Conservation (phyloP, 2,113 vertebrate species). For the Lutjanus erythropterus region DNA sequence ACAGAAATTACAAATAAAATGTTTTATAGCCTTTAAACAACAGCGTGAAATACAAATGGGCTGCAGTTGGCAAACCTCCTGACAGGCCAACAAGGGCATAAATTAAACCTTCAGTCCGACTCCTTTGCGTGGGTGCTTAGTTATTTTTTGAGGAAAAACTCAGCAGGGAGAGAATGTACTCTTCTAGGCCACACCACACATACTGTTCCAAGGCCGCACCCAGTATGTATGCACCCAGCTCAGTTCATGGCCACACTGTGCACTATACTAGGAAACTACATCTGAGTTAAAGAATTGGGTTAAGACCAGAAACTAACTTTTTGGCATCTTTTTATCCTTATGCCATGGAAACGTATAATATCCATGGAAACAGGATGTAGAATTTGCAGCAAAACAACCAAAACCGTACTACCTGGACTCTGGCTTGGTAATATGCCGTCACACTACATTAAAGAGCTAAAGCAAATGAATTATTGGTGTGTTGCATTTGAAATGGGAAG, state of each 20-base stretch:
- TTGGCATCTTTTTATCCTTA: not conserved
- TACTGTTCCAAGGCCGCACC: conserved; percentile 26
- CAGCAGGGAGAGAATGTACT: not conserved
- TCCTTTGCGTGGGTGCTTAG: not conserved
- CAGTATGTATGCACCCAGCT: not conserved
- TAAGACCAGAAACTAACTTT: not conserved
- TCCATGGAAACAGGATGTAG: not conserved
- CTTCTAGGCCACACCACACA: not conserved
- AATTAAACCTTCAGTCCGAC: conserved; percentile 11
- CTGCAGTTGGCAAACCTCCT: conserved; percentile 24
- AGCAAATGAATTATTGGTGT: too few species aligned
- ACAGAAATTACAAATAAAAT: conserved; percentile 57
- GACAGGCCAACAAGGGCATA: conserved; percentile 35
- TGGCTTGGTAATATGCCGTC: too few species aligned
- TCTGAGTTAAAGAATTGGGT: not conserved
- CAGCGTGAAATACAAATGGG: conserved; percentile 47
- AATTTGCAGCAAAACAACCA: not conserved
- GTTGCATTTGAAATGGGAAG: too few species aligned
- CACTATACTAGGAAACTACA: not conserved
- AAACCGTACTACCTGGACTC: not conserved
- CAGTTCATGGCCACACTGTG: not conserved
- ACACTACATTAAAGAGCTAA: too few species aligned
- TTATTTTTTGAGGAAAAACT: conserved; percentile 17
- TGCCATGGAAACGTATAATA: not conserved
- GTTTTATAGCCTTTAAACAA: conserved; percentile 58